Base-by-base conservation (phyloP, 2,113 vertebrate genomes). In the Onychostruthus taczanowskii region DNA sequence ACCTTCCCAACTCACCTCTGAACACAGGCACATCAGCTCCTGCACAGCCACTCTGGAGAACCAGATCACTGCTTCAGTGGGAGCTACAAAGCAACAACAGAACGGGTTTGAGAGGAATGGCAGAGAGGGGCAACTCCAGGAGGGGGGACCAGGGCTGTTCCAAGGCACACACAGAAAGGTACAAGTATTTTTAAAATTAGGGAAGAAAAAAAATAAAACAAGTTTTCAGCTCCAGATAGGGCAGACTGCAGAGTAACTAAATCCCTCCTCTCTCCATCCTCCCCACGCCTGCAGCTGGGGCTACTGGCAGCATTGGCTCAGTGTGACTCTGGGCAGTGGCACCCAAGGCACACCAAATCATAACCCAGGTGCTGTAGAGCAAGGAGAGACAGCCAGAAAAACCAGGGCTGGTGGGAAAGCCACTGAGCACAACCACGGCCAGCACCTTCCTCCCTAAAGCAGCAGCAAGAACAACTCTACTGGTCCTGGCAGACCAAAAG, bases 1-100 rank as follows among this genome's bases (percentile, higher is more conserved):
- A 97, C 94, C 90, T 97, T 83, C 39, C 81, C 63, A n/a, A 87
- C 94, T 91, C 78, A 96, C 95, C 96, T 97, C 3, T 4, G 70
- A 37, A 21, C 0, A 24, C 37, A 4, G 58, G 46, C 8, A 11
- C 72, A 6, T 5, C 5, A 2, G 68, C 56, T 92, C 80, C 76
- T 8, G 70, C 18, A 10, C 1, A 0, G 56, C 7, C 21, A n/a
- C 56, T 30, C 31, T 3, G 39, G 46, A 35, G 72, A 9, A 6
- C 16, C 63, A 44, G 64, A 16, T 5, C 1, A 0, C 62, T 43
- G 41, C 19, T 67, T 28, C 81, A 41, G 3, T 1, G 24, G 49
- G 64, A 93, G 28, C 96, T 97, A 23, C 43, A 82, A 95, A 74
- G 58, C 30, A 91, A 91, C 30, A 91, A 91, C 46, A 79, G 47